phyloP scores from a whole-genome alignment of 2,797 vertebrate genomes.

The Helicolenus hilgendorfi region DNA sequence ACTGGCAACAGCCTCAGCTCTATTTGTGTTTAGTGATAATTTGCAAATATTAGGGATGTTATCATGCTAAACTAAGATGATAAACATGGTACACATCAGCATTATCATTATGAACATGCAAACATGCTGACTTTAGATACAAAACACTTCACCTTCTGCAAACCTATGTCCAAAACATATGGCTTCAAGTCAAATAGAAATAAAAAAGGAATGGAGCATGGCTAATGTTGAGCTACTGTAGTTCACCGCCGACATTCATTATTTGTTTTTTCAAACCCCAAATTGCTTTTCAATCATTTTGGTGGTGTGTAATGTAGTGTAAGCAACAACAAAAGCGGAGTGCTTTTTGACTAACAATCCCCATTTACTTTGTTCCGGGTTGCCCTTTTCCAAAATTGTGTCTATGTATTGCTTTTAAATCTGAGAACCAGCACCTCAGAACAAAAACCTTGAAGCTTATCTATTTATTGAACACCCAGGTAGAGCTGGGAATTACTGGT shows the following conservation, averaged over 20 bases:
- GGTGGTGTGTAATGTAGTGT: neutral
- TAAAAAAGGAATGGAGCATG: no score
- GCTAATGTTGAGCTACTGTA: neutral
- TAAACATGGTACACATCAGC: neutral
- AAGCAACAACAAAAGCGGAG: neutral
- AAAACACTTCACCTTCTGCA: neutral
- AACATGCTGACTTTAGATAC: neutral
- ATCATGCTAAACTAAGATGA: neutral
- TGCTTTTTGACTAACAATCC: neutral
- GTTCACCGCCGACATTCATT: neutral
- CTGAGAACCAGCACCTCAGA: neutral
- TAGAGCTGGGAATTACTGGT: constrained; percentile 12
- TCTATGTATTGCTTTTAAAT: neutral
- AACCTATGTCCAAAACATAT: neutral
- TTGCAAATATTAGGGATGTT: neutral
- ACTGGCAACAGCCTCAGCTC: neutral
- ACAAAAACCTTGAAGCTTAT: neutral
- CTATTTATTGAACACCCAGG: neutral
- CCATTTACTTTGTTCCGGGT: neutral
- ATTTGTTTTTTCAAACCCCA: neutral
- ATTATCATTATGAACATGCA: no score
- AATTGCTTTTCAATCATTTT: neutral
- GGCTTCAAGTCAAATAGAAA: neutral
- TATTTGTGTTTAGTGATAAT: no score
- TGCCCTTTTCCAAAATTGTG: neutral